phyloP scores from a whole-genome alignment of 2,797 vertebrate species.

The Buceros bicornis region DNA sequence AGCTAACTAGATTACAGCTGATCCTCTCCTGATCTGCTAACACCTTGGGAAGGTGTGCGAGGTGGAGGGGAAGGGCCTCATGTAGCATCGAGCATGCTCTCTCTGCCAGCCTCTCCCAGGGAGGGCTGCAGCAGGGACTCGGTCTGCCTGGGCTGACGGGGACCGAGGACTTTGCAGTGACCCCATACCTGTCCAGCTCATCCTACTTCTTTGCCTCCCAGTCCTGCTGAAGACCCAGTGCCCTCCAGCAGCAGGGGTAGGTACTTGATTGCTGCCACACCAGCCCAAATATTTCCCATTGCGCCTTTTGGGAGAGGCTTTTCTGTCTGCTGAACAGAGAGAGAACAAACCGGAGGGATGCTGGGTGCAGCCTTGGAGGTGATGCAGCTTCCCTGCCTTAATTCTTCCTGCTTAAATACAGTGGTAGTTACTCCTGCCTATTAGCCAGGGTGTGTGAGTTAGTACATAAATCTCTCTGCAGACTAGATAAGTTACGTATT shows the following conservation, averaged over 20 bases:
- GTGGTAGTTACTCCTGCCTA: neutral
- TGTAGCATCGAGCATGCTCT: neutral
- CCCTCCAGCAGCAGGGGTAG: neutral
- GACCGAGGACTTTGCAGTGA: neutral
- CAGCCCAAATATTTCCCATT: neutral
- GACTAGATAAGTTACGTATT: neutral
- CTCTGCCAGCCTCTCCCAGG: neutral
- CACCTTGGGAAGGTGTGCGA: neutral
- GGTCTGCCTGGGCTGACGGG: neutral
- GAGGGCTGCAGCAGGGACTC: neutral
- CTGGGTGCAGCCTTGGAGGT: neutral
- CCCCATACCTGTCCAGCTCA: neutral
- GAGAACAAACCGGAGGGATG: neutral
- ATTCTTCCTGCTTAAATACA: neutral
- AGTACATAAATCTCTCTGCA: neutral
- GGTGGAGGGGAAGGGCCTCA: fast-evolving
- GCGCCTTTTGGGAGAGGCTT: neutral
- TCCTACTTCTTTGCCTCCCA: neutral
- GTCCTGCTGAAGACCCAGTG: neutral
- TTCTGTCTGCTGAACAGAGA: neutral
- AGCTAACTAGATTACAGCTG: neutral
- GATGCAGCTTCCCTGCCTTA: neutral
- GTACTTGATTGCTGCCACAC: too few species aligned
- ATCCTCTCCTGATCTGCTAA: neutral
- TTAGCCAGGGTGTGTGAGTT: neutral